Evolutionary conservation across 2,888 invertebrate genomes (phyloP), one percentile per base, ranked within the genome.

Genomic region (Tubulanus polymorphus): DNA sequence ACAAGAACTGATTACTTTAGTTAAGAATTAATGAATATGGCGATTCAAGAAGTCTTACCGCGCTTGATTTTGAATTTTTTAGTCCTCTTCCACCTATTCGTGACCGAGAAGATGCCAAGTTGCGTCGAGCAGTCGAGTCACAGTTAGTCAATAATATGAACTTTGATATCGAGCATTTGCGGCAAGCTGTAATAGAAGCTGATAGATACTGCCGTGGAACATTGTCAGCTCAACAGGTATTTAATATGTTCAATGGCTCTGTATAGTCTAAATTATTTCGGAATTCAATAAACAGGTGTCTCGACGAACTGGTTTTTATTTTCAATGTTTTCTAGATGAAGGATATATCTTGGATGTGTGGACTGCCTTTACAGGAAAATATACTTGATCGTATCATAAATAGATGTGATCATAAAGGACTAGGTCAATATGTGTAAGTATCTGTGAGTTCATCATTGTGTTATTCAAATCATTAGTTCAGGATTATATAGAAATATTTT

Each of bases 161-260:
- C 58, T 64, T 75, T 60, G 67, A 73, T 60, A 66, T 68, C 60
- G 68, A 78, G 55, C 55, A 59, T 48, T 61, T 76, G 65, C 51
- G 66, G 46, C 49, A 60, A 26, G 57, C 60, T 37, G 63, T 69
- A 52, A 53, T 71, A 54, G 41, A 63, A 62, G 63, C 64, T 49
- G 72, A 80, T 68, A 58, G 75, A 53, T 57, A 75, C 48, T 54
- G 70, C 58, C 47, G 73, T 53, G 62, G 72, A 12, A 70, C 66
- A 1, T 57, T 74, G 3, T 71, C 71, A 1, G 60, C 62, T 12
- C 63, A 64, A 10, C 70, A 72, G 68, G 71, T 74, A 50, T 20
- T 23, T 20, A 6, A 54, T 8, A 41, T 5, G 23, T 48, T 3
- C 18, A 41, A 47, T 25, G 6, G 30, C 25, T 25, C 37, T 30